Percentiles rank a stretch among this genome's conserved stretches.
Evolutionary conservation across 2,888 invertebrate genomes (phyloP).

Genomic region (Polyommatus icarus): DNA sequence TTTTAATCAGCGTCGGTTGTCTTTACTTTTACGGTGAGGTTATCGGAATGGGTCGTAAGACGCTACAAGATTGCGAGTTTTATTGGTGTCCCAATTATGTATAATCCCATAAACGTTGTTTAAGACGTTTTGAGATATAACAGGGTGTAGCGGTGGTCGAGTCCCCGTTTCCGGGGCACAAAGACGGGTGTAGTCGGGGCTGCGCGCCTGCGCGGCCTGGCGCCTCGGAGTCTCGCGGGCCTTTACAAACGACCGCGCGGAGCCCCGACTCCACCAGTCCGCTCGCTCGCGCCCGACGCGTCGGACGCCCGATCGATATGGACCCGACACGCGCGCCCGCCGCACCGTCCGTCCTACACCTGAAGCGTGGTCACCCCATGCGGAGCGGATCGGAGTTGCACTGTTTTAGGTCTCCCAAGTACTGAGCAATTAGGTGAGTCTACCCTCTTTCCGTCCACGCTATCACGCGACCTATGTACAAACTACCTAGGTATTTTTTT

Average conservation of each 20-base stretch:
- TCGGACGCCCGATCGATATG: slow-evolving; percentile 52
- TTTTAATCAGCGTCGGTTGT: slow-evolving; percentile 6
- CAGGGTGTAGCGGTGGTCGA: slow-evolving; percentile 71
- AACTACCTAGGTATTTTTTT: slow-evolving; percentile 39
- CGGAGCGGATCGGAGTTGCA: slow-evolving; percentile 50
- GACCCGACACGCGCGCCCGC: slow-evolving; percentile 50
- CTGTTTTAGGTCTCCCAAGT: slow-evolving; percentile 63
- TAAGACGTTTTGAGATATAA: slow-evolving; percentile 35
- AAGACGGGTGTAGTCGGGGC: slow-evolving; percentile 73
- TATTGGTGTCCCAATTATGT: slow-evolving; percentile 46
- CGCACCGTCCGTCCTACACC: slow-evolving; percentile 52
- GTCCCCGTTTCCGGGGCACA: slow-evolving; percentile 74
- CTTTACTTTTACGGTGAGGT: slow-evolving; percentile 16
- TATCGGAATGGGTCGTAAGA: slow-evolving; percentile 11
- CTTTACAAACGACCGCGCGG: slow-evolving; percentile 65
- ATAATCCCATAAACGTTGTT: slow-evolving; percentile 23
- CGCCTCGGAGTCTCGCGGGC: slow-evolving; percentile 74
- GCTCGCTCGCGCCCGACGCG: slow-evolving; percentile 55
- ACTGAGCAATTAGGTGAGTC: slow-evolving; percentile 59
- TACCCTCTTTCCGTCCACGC: slow-evolving; percentile 40
- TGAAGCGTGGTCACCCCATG: slow-evolving; percentile 32
- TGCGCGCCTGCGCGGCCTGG: slow-evolving; percentile 72
- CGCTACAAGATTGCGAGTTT: slow-evolving; percentile 43
- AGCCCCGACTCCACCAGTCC: slow-evolving; percentile 64
- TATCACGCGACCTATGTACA: slow-evolving; percentile 30